Base-by-base conservation (phyloP, 2,113 vertebrate species). In the Ceratotherium simum region DNA sequence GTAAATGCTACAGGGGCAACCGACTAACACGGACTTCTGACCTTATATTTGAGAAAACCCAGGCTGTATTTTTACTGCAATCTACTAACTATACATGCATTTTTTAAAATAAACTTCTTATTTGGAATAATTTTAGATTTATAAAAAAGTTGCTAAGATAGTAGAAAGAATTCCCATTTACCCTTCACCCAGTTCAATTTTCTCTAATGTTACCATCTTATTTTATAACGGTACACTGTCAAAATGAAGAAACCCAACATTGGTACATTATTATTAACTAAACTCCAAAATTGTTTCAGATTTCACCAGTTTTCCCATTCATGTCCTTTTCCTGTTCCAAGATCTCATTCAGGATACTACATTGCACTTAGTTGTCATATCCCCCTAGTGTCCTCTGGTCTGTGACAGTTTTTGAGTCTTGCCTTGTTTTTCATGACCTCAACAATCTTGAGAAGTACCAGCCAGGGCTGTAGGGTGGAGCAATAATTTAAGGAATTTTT, bases 191-290 rank as follows among this genome's bases (percentile, higher is more conserved):
- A 67, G 42, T 56, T 96, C 42, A 29, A 46, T 64, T 90, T 73
- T 46, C n/a, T 11, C 73, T 65, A 85, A 73, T 42, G 20, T 72
- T 69, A 73, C 18, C 70, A 51, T 14, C 46, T 69, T 54, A 86
- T 42, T 65, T 90, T 90, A 78, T 14, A 76, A 51, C 21, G 21
- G 16, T 25, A 39, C 17, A 60, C 9, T 83, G 8, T 70, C 60
- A 96, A 93, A 93, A 90, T 83, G 51, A 90, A 90, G 60, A 90
- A 93, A 78, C 60, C 33, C n/a, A 90, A 78, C 27, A 54, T 8
- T 70, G 65, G 33, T 62, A 78, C 3, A 23, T 48, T 51, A 62
- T 51, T 36, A 90, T 67, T 85, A 72, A 84, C 62, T 85, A 70
- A 81, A 58, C 60, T 76, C 69, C 83, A 88, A 65, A 91, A 33